A percentile compares a stretch with the other conserved stretches of the same genome.
Evolutionary conservation across 2,113 vertebrate species (phyloP).

Genomic region (Cebidichthys violaceus): DNA sequence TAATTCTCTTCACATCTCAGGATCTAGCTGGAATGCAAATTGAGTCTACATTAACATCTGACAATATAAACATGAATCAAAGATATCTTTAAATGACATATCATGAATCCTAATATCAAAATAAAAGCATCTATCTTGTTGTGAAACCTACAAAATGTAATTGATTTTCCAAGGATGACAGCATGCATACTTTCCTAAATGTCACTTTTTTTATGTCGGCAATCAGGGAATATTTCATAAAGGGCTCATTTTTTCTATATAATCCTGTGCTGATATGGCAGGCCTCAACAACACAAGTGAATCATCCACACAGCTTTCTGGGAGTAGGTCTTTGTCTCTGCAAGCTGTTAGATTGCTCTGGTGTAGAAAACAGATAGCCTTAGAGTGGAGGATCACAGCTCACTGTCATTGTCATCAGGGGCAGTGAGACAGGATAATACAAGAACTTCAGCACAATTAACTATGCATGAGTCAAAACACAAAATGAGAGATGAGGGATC

Average conservation of each 20-base stretch:
- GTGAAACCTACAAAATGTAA: background rate
- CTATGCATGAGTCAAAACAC: conserved; percentile 19
- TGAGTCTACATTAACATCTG: background rate
- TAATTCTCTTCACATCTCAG: background rate
- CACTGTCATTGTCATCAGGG: conserved; percentile 7
- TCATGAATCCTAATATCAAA: background rate
- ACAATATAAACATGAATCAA: background rate
- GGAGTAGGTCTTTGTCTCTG: background rate
- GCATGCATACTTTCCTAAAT: conserved; percentile 5
- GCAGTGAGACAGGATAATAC: background rate
- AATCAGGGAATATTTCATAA: conserved; percentile 6
- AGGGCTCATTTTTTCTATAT: background rate
- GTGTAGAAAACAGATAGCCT: background rate
- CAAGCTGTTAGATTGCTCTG: conserved; percentile 12
- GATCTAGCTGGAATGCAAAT: conserved; percentile 3
- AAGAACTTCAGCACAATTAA: conserved; percentile 9
- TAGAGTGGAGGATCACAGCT: background rate
- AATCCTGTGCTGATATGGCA: background rate
- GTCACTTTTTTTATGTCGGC: background rate
- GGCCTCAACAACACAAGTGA: background rate
- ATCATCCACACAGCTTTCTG: background rate
- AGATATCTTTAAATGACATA: background rate
- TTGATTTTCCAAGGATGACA: too few species aligned
- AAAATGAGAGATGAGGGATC: background rate
- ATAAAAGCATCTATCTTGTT: background rate